Base-by-base conservation (phyloP, 1,140 invertebrate genomes). In the Drosophila persimilis region DNA sequence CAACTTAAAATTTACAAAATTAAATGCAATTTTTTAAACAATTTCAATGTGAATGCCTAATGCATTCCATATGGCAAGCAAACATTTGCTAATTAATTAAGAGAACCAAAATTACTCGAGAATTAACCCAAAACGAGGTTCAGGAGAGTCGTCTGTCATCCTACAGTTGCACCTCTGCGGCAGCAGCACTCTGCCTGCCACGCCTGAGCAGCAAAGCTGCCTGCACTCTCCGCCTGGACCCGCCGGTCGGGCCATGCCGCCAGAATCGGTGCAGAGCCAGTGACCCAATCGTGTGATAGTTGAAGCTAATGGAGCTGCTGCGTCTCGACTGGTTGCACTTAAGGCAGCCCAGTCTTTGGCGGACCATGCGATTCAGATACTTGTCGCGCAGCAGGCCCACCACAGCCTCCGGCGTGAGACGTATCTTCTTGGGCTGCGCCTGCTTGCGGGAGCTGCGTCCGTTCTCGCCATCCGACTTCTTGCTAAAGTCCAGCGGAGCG, bases 231-330 rank as follows among this genome's bases (percentile, higher is more conserved):
- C 71, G 54, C 64, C 45, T 56, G 29, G 24, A 13, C 22, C 22
- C 17, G n/a, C 15, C 46, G 26, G 43, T 61, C 3, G 15, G 20
- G 15, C 61, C 46, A 62, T 93, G 93, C 35, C 90, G 89, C 93
- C 93, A 93, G 17, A 92, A 54, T 4, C 76, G 85, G 70, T 93
- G 93, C 22, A 93, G 59, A 1, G 90, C 71, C 46, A 93, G 61
- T 0, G 92, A 93, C 13, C 90, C 90, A 11, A 88, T 90, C 4
- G 90, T 93, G 46, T 93, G 93, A 60, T 93, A 93, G 0, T 91
- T 91, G 44, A 91, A 91, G 45, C 81, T 79, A 3, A 91, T 81
- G 56, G 52, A 64, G 52, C 72, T 53, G 54, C 26, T 57, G 55
- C 59, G 11, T 48, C 62, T 51, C 24, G 43, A 22, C 48, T 52